These are phyloP conservation scores for Piscicola geometra DNA, from an alignment of 2,888 invertebrate genomes.

Conservation along the genomic window DNA sequence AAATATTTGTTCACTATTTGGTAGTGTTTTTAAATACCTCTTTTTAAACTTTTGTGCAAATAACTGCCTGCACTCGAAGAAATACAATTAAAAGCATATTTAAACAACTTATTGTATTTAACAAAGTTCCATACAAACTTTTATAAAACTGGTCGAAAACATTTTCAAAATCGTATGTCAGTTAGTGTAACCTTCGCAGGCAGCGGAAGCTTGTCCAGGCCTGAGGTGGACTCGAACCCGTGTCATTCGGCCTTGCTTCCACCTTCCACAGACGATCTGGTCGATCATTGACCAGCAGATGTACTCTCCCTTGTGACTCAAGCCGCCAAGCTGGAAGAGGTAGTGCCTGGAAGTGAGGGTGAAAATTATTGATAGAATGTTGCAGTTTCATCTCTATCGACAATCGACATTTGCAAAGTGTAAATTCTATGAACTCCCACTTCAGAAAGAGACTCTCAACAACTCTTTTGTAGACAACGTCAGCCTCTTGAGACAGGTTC, in stretches of 20 bases:
- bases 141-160: too few relatives aligned
- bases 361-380: too few relatives aligned
- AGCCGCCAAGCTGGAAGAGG: slow-evolving; percentile 36
- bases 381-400: too few relatives aligned
- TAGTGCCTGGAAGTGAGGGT: too few relatives aligned
- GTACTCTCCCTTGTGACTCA: slow-evolving; percentile 29
- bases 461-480: slow-evolving; percentile 23
- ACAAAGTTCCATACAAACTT: too few relatives aligned
- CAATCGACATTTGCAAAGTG: too few relatives aligned
- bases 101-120: too few relatives aligned
- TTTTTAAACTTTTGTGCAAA: too few relatives aligned
- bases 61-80: too few relatives aligned
- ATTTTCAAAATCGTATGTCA: background rate
- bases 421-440: slow-evolving; percentile 7
- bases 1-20: too few relatives aligned
- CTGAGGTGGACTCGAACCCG: slow-evolving; percentile 28
- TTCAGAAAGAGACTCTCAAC: slow-evolving; percentile 32
- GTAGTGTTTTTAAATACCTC: too few relatives aligned
- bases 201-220: slow-evolving; percentile 27
- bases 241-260: slow-evolving; percentile 3
- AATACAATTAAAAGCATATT: background rate
- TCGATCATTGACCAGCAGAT: slow-evolving; percentile 37
- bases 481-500: background rate
- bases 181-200: slow-evolving; percentile 34
- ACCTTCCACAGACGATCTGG: slow-evolving; percentile 34